Evolutionary conservation across 1,140 invertebrate genomes (phyloP).

Genomic region (Glossosoma conforme): DNA sequence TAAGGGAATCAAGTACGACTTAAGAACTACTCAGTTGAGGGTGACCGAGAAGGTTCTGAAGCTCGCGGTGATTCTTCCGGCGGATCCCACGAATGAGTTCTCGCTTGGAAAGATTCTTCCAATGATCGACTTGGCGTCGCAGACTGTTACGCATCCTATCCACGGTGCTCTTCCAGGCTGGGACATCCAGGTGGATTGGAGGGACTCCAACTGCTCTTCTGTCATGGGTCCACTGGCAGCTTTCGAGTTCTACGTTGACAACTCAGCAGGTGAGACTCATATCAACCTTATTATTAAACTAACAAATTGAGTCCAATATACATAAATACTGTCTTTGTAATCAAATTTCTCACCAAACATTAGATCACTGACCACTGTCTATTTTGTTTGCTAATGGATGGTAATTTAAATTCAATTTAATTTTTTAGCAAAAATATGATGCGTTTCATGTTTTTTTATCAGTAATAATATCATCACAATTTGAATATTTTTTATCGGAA

Average conservation of each 20-base stretch:
- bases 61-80: slow-evolving; percentile 65
- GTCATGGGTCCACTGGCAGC: slow-evolving; percentile 71
- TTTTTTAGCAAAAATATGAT: no score
- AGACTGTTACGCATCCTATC: slow-evolving; percentile 50
- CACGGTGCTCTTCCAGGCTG: slow-evolving; percentile 60
- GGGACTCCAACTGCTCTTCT: slow-evolving; percentile 76
- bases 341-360: no score
- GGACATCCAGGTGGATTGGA: slow-evolving; percentile 61
- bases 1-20: no score
- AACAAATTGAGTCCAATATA: background rate
- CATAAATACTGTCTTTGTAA: no score
- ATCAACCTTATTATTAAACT: background rate
- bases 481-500: background rate
- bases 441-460: background rate
- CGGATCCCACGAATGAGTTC: slow-evolving; percentile 57
- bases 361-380: background rate
- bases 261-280: slow-evolving; percentile 54
- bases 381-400: slow-evolving; percentile 4
- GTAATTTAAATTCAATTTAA: no score
- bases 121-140: slow-evolving; percentile 68
- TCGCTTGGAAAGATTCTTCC: slow-evolving; percentile 67
- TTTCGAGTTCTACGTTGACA: slow-evolving; percentile 70
- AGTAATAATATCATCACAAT: background rate
- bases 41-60: slow-evolving; percentile 49
- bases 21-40: no score